These are phyloP conservation scores for Amphilophus citrinellus DNA, from an alignment of 2,113 vertebrate genomes.

Conservation along the genomic window DNA sequence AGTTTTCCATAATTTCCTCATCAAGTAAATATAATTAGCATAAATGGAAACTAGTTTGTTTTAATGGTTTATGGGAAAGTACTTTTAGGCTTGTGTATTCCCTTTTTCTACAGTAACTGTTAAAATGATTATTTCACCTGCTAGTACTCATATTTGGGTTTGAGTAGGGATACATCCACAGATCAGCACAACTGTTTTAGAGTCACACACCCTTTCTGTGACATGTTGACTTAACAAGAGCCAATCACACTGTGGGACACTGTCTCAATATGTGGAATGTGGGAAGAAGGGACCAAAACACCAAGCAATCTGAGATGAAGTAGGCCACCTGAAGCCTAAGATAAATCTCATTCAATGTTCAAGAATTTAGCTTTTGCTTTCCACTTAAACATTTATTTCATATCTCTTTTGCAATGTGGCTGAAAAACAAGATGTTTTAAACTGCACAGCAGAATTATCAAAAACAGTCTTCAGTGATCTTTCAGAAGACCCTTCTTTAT, in stretches of 20 bases:
- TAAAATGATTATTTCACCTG: neutral
- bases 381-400: slow-evolving; percentile 16
- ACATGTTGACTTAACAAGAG: neutral
- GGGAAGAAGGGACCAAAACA: neutral
- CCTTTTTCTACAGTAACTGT: neutral
- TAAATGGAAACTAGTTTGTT: neutral
- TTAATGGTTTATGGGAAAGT: neutral
- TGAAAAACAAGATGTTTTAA: neutral
- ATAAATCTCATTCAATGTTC: neutral
- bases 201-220: neutral
- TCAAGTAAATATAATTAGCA: neutral
- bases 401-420: neutral
- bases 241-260: neutral
- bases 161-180: neutral
- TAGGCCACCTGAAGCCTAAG: neutral
- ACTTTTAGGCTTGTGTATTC: neutral
- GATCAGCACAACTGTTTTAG: neutral
- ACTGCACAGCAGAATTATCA: neutral
- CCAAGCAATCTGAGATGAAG: neutral
- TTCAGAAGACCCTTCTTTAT: neutral
- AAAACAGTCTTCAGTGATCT: neutral
- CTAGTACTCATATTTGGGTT: neutral
- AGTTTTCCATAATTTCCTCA: no score
- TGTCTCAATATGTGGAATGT: neutral
- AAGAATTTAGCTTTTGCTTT: neutral